Evolutionary conservation across 1,140 invertebrate genomes (phyloP).

Genomic region (Pinna nobilis): DNA sequence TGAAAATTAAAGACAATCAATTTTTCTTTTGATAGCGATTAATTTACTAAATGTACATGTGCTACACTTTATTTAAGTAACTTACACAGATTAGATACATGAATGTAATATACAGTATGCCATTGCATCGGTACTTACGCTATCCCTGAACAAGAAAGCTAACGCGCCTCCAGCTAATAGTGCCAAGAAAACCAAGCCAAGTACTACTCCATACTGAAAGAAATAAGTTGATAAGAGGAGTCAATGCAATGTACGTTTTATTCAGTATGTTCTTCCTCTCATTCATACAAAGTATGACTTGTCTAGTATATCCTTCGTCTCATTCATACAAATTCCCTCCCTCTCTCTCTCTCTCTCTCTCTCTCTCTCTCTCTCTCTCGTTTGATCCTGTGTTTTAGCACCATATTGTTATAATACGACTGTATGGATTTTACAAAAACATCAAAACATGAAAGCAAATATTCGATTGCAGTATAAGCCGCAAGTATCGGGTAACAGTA

Average conservation of each 20-base stretch:
- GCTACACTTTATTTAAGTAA: no score
- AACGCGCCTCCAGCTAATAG: slow-evolving; percentile 56
- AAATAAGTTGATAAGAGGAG: slow-evolving; percentile 7
- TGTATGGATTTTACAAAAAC: no score
- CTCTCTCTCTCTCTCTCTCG: no score
- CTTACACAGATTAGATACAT: no score
- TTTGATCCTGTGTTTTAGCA: not conserved
- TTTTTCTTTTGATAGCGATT: no score
- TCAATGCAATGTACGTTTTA: not conserved
- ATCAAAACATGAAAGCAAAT: no score
- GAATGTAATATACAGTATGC: no score
- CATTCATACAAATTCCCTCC: not conserved
- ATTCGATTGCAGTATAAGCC: no score
- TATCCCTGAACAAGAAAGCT: slow-evolving; percentile 61
- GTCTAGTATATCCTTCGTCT: not conserved
- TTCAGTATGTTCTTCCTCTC: no score
- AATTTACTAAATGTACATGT: no score
- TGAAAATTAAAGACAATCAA: no score
- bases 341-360: not conserved
- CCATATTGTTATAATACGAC: not conserved
- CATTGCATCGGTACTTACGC: slow-evolving; percentile 65
- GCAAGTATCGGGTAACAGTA: no score
- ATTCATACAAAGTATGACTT: not conserved
- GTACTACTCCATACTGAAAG: slow-evolving; percentile 68
- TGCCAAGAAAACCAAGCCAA: slow-evolving; percentile 61